Base-by-base conservation (phyloP, 23 tunicate species). In the Clavelina lepadiformis region DNA sequence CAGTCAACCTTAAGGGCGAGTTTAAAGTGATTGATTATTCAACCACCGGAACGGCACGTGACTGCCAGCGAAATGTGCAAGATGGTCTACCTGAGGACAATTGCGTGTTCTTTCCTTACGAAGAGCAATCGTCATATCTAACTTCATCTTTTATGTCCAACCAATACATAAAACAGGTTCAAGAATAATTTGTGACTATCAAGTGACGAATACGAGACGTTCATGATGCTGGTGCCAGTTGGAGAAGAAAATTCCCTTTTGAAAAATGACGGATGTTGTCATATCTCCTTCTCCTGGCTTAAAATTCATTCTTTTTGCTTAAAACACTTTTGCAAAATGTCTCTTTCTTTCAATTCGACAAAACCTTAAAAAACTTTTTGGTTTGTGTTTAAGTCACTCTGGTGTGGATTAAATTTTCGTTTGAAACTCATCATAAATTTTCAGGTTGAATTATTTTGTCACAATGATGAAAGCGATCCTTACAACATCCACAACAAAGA, bases 81-180 rank as follows among this genome's bases (percentile, higher is more conserved):
- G 74, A 80, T 24, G 58, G 77, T 26, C 65, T 80, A 19, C 67
- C 78, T 33, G 91, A 82, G 34, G 81, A 74, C 28, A 81, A 75
- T 11, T 82, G 91, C 31, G 53, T 32, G 44, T 82, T 82, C 3
- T 32, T 82, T 26, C 91, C 91, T n/a, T 59, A 56, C 35, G 81
- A 65, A 21, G 53, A 60, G 22, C 73, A 66, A 45, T 22, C 56
- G 3, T n/a, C 61, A n/a, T 81, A 66, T 33, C 45, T 66, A 3
- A 19, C 66, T 6, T 29, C 91, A 8, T 82, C 91, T 21, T 35
- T 82, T 50, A 82, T 82, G 91, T 74, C 91, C 1, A 47, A 66
- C 32, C 91, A 82, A 36, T 82, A 73, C 46, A 34, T 82, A 0
- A 55, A 68, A 28, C 24, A 55, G 31, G 83, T 78, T 50, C 49